phyloP scores from a whole-genome alignment of 2,113 vertebrate species.

The Raja brachyura region DNA sequence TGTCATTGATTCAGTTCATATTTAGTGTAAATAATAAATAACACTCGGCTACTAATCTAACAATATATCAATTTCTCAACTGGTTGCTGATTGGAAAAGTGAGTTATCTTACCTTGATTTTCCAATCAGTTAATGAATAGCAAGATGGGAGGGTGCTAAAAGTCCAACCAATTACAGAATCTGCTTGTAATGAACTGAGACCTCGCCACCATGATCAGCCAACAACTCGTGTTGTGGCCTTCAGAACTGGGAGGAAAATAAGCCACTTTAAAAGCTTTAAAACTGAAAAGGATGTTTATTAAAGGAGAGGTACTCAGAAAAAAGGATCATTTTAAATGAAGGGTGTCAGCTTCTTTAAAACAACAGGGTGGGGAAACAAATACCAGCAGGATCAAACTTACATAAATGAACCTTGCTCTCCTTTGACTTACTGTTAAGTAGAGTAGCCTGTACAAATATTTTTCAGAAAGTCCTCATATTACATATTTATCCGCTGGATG shows the following conservation, averaged over 20 bases:
- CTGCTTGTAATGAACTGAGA: background rate
- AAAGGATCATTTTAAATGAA: background rate
- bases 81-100: background rate
- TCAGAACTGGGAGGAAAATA: background rate
- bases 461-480: slow-evolving; percentile 25
- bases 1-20: too few relatives aligned
- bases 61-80: too few relatives aligned
- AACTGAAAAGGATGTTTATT: background rate
- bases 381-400: background rate
- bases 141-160: background rate
- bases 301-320: background rate
- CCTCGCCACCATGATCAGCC: background rate
- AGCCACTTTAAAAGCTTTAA: background rate
- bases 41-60: too few relatives aligned
- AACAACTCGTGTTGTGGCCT: background rate
- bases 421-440: slow-evolving; percentile 23
- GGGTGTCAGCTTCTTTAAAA: background rate
- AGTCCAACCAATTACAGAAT: background rate
- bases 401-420: background rate
- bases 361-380: background rate
- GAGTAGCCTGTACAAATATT: slow-evolving; percentile 32
- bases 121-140: background rate
- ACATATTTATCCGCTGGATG: background rate
- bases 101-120: background rate
- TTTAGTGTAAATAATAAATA: too few relatives aligned